phyloP scores from a whole-genome alignment of 2,888 invertebrate species.

The Fragum fragum region DNA sequence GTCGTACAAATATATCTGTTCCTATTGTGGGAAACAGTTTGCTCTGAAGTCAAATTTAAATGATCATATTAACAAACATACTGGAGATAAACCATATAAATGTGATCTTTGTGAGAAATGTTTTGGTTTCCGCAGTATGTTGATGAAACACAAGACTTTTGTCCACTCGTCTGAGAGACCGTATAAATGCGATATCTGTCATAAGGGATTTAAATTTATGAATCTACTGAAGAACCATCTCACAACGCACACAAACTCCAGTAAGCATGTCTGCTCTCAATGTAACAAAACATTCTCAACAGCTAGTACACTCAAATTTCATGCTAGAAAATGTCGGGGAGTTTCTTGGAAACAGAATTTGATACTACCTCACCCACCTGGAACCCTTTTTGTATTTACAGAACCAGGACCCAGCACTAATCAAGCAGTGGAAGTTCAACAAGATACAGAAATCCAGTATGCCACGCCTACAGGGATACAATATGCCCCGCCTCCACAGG shows the following conservation, averaged over 20 bases:
- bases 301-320: slow-evolving; percentile 66
- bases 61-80: slow-evolving; percentile 80
- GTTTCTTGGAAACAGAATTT: not conserved
- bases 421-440: not conserved
- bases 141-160: slow-evolving; percentile 74
- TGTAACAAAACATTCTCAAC: slow-evolving; percentile 71
- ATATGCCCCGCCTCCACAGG: not conserved
- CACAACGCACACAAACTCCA: slow-evolving; percentile 72
- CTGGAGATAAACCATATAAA: slow-evolving; percentile 75
- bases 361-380: not conserved
- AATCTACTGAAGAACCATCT: slow-evolving; percentile 71
- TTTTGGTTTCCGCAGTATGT: slow-evolving; percentile 75
- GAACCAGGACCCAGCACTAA: not conserved
- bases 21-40: slow-evolving; percentile 72
- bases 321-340: slow-evolving; percentile 69
- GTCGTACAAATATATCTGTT: slow-evolving; percentile 72
- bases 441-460: not conserved
- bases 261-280: slow-evolving; percentile 68
- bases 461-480: not conserved
- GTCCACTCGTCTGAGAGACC: slow-evolving; percentile 74
- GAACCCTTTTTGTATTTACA: slow-evolving; percentile 23
- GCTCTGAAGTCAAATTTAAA: slow-evolving; percentile 68
- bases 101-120: slow-evolving; percentile 73
- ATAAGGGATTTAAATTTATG: slow-evolving; percentile 76
- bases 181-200: slow-evolving; percentile 72